These are phyloP conservation scores for Saturnia japonica DNA, from an alignment of 2,888 invertebrate genomes.

Conservation along the genomic window DNA sequence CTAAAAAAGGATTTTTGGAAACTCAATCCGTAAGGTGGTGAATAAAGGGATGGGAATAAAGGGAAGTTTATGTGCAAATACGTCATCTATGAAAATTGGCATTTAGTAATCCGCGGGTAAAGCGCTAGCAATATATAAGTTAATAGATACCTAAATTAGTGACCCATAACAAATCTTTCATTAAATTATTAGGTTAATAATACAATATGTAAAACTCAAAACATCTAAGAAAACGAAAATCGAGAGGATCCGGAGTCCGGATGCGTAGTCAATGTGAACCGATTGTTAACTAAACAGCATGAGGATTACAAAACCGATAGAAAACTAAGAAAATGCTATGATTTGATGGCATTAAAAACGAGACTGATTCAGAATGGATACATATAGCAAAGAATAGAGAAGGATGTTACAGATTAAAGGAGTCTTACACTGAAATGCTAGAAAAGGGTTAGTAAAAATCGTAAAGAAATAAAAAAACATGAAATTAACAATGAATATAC, in stretches of 20 bases:
- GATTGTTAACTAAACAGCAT: neutral
- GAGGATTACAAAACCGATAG: neutral
- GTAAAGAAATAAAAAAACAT: neutral
- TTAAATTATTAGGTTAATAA: too few species aligned
- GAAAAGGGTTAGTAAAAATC: neutral
- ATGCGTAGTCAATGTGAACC: neutral
- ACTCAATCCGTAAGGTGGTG: too few species aligned
- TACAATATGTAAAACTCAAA: neutral
- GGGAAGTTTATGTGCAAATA: too few species aligned
- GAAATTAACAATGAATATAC: neutral
- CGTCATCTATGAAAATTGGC: too few species aligned
- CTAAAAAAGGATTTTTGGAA: too few species aligned
- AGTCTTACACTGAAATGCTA: too few species aligned
- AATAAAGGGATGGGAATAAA: too few species aligned
- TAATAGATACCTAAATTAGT: too few species aligned
- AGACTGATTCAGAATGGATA: neutral
- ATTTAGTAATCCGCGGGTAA: too few species aligned
- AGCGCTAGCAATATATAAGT: too few species aligned
- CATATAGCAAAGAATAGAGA: neutral
- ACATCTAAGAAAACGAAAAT: neutral
- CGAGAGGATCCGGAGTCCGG: too few species aligned
- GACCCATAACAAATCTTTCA: too few species aligned
- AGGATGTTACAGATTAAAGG: neutral
- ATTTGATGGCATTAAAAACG: neutral
- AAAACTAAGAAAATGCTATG: neutral